Conservation (phyloP, 1,140 invertebrate species). For the Wiebesia pumilae region DNA sequence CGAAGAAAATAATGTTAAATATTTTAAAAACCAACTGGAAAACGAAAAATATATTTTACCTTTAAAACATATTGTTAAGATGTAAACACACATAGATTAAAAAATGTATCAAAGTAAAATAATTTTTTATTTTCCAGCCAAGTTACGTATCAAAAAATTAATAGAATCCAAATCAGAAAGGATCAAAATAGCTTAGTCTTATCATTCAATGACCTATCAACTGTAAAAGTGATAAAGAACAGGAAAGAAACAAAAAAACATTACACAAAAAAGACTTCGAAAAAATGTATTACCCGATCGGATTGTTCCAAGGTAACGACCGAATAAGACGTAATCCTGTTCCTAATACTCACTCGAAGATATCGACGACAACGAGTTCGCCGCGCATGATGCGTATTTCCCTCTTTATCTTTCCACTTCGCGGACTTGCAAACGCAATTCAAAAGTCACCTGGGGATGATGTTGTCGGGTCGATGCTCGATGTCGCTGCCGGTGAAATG, state of each 20-base stretch:
- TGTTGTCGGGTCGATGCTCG: background rate
- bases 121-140: too few species aligned
- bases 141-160: too few species aligned
- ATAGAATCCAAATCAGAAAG: too few species aligned
- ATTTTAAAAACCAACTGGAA: too few species aligned
- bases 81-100: too few species aligned
- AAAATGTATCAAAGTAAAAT: too few species aligned
- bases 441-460: constrained; percentile 17
- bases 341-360: background rate
- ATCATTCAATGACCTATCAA: background rate
- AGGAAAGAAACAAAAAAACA: background rate
- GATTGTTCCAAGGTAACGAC: background rate
- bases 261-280: background rate
- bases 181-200: background rate
- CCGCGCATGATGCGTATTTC: background rate
- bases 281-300: too few species aligned
- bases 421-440: background rate
- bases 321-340: background rate
- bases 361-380: background rate
- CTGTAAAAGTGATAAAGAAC: too few species aligned
- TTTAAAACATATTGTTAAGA: too few species aligned
- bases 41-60: too few species aligned
- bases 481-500: background rate
- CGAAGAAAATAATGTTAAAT: too few species aligned
- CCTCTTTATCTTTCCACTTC: too few species aligned